phyloP scores from a whole-genome alignment of 1,140 invertebrate species.

The Zaprionus ornatus region DNA sequence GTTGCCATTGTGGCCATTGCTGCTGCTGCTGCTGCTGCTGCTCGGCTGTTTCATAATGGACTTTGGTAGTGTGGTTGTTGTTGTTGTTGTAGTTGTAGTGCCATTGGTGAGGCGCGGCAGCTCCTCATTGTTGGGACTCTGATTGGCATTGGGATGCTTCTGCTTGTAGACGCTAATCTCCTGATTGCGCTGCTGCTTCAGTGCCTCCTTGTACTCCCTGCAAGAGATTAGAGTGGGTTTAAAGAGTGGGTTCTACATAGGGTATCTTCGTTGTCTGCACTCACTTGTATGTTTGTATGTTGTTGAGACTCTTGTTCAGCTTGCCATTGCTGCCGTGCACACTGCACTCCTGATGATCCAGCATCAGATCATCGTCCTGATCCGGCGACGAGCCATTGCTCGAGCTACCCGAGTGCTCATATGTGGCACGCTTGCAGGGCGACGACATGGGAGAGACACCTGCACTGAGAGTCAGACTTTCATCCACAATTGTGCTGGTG shows the following conservation, averaged over 20 bases:
- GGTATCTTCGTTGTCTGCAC: constrained; percentile 21
- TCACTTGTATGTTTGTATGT: constrained; percentile 94
- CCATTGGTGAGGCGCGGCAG: constrained; percentile 47
- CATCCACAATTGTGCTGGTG: constrained; percentile 80
- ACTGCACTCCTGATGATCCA: constrained; percentile 72
- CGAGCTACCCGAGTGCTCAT: constrained; percentile 65
- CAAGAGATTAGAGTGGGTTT: constrained; percentile 73
- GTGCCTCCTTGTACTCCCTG: constrained; percentile 94
- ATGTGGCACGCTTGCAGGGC: constrained; percentile 59
- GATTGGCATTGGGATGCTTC: constrained; percentile 70
- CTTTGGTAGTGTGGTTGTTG: constrained; percentile 67
- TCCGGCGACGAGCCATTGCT: constrained; percentile 83
- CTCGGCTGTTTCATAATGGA: constrained; percentile 80
- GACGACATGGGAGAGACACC: constrained; percentile 49
- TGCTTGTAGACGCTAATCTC: constrained; percentile 88
- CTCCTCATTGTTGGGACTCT: constrained; percentile 72
- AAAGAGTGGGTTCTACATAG: too few relatives aligned
- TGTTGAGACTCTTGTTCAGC: constrained; percentile 88
- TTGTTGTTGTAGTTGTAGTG: constrained; percentile 22
- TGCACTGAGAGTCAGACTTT: constrained; percentile 66
- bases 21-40: constrained; percentile 55
- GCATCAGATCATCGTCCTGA: constrained; percentile 79
- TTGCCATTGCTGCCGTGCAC: constrained; percentile 85
- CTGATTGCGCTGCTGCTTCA: constrained; percentile 91
- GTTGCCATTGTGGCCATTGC: constrained; percentile 54